Evolutionary conservation across 2,113 vertebrate species (phyloP), one percentile per base, ranked within the genome.

Genomic region (Vanacampus margaritifer): DNA sequence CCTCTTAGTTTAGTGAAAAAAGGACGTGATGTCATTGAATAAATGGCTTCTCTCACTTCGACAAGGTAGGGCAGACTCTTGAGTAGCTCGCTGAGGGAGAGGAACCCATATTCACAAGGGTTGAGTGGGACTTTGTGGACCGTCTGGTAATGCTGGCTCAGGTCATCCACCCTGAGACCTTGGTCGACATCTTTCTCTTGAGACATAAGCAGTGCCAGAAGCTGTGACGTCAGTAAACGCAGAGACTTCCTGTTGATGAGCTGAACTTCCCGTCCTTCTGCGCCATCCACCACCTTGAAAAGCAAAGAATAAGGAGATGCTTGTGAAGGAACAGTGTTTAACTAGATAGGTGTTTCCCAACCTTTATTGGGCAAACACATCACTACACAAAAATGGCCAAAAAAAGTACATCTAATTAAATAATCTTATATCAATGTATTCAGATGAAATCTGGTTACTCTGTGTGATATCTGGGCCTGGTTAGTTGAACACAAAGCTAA

Each of bases 31-130:
- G 16, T 17, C 11, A 9, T 24, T 10, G 21, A 19, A 43, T 26
- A 14, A 32, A 26, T 16, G 8, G n/a, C 14, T 7, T 3, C 24
- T 62, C 73, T 16, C 19, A 96, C 97, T 94, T 98, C 96, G 65
- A 98, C 93, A 24, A 98, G 89, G 77, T 95, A 98, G 23, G 96
- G 96, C 82, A 98, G 88, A 68, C 95, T 98, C 89, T 95, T 97
- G 19, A 98, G 90, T 32, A 99, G 91, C 68, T 99, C 97, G 2
- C 90, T 91, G 76, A 99, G 89, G 23, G 95, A 97, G 82, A 98
- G 91, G 82, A 98, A 99, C 64, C 97, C 97, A 65, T 98, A 99
- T 92, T 99, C 97, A 87, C 95, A 98, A 3, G 97, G 96, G 87
- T 98, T 98, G 50, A 99, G 95, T 0, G 81, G 73, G 56, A 81